Conservation (phyloP, 2,888 invertebrate genomes). For the Conistra vaccinii region DNA sequence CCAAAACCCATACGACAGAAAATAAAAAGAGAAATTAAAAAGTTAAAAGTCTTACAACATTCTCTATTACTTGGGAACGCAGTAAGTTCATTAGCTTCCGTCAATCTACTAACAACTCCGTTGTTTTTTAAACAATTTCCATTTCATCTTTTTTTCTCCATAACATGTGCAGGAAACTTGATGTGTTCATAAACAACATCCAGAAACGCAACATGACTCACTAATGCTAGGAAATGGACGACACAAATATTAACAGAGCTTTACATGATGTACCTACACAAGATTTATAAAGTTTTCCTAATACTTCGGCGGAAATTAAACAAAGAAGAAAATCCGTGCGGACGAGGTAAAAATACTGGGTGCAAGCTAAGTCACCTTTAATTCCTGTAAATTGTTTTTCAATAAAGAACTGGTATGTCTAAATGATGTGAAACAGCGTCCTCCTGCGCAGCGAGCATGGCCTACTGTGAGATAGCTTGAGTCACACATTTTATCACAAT, state of each 20-base stretch:
- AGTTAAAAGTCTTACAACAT: not conserved
- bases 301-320: constrained; percentile 34
- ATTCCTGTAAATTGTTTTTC: constrained; percentile 20
- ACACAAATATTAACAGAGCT: constrained; percentile 55
- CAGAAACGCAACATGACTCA: constrained; percentile 58
- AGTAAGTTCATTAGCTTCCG: not conserved
- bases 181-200: constrained; percentile 56
- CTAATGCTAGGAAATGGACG: constrained; percentile 56
- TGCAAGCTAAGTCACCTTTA: constrained; percentile 23
- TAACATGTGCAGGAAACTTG: constrained; percentile 49
- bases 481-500: too few relatives aligned
- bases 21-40: not conserved
- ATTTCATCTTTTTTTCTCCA: constrained; percentile 40
- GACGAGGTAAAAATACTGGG: not conserved
- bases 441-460: too few relatives aligned
- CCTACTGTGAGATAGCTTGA: too few relatives aligned
- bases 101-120: not conserved
- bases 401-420: constrained; percentile 7
- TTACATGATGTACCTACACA: constrained; percentile 22
- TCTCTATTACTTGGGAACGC: not conserved
- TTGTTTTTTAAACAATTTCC: constrained; percentile 23
- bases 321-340: constrained; percentile 12
- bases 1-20: not conserved
- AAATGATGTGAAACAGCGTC: constrained; percentile 37
- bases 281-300: constrained; percentile 43